Conservation (phyloP, 2,888 invertebrate genomes). For the Apotomis betuletana region DNA sequence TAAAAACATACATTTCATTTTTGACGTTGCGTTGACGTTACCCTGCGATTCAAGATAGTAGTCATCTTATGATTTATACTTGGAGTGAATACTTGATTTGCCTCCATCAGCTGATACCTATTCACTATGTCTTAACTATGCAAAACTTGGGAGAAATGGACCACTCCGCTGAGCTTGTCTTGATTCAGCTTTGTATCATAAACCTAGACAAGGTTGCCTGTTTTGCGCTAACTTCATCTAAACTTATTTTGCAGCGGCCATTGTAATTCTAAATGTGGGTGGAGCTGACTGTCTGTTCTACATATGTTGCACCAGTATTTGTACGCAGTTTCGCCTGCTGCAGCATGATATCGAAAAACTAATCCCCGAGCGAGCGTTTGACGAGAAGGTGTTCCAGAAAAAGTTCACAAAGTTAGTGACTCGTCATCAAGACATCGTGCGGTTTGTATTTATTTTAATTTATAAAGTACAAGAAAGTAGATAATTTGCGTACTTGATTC, state of each 20-base stretch:
- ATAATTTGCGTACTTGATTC: too few species aligned
- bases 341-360: conserved; percentile 53
- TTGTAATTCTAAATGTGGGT: conserved; percentile 51
- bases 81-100: too few species aligned
- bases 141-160: too few species aligned
- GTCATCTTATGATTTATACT: too few species aligned
- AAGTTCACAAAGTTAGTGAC: conserved; percentile 54
- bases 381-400: conserved; percentile 47
- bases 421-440: conserved; percentile 63
- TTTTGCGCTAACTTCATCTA: background rate
- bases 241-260: conserved; percentile 48
- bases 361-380: conserved; percentile 43
- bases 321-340: conserved; percentile 62
- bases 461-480: background rate
- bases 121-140: too few species aligned
- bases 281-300: conserved; percentile 60
- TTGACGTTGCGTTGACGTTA: too few species aligned
- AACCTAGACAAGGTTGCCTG: too few species aligned
- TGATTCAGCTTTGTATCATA: too few species aligned
- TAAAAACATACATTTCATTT: too few species aligned
- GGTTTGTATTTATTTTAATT: conserved; percentile 45
- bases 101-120: too few species aligned
- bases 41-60: too few species aligned
- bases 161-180: too few species aligned
- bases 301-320: conserved; percentile 59